These are phyloP conservation scores for Apamea sordens DNA, from an alignment of 2,888 invertebrate species.

Conservation along the genomic window DNA sequence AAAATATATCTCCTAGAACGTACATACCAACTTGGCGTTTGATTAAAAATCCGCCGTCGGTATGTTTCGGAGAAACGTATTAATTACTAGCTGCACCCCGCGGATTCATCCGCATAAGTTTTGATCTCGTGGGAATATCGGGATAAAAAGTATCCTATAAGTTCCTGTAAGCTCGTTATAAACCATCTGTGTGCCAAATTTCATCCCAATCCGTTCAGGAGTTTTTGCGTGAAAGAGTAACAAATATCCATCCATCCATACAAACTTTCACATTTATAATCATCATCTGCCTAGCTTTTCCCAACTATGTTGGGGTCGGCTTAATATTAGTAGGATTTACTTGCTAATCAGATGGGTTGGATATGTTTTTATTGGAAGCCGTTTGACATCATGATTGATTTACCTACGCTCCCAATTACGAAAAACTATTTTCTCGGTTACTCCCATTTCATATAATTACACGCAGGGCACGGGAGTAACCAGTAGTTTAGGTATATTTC, in stretches of 20 bases:
- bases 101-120: too few species aligned
- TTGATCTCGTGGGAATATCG: too few species aligned
- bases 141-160: too few species aligned
- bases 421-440: background rate
- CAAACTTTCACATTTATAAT: too few species aligned
- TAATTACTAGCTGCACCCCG: background rate
- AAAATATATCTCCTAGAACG: background rate
- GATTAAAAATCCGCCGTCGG: background rate
- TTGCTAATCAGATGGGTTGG: background rate
- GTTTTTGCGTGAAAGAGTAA: too few species aligned
- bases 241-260: too few species aligned
- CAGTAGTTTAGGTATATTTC: slow-evolving; percentile 10
- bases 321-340: background rate
- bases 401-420: slow-evolving; percentile 12
- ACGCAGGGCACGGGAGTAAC: background rate
- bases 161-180: too few species aligned
- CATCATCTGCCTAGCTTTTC: too few species aligned
- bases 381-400: slow-evolving; percentile 4
- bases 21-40: background rate
- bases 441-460: background rate
- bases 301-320: too few species aligned
- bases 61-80: slow-evolving; percentile 15
- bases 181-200: too few species aligned
- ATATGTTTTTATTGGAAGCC: background rate
- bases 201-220: too few species aligned